Evolutionary conservation across 2,797 vertebrate species (phyloP), one percentile per base, ranked within the genome.

Genomic region (Gephyroberyx darwinii): DNA sequence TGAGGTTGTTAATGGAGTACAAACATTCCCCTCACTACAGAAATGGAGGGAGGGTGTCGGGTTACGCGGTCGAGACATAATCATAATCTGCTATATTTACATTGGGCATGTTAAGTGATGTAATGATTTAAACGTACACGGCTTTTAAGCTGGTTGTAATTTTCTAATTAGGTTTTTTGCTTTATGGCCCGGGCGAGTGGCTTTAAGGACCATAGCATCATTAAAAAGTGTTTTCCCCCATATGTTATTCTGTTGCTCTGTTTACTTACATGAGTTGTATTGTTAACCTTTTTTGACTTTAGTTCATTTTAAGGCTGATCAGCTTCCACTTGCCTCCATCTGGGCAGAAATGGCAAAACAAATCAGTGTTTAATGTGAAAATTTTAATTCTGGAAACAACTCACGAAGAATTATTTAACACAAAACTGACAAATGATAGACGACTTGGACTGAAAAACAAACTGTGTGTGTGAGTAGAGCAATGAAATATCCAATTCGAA

Each of bases 51-150:
- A 74, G 39, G 43, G 12, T 55, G 20, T 33, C 56, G 63, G 78
- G 58, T 30, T 61, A 63, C 19, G 35, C 41, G 9, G 37, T 62
- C 72, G 43, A 71, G 55, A 69, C 65, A 61, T 59, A 77, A 73
- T 61, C 31, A 67, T 5, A 61, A 66, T 50, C 37, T 76, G 58
- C 74, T 71, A 68, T 79, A 74, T 75, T 70, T 81, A 62, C 51
- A 64, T 26, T 52, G 63, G 31, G 3, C 17, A 52, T 55, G 20
- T 22, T 5, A 35, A 16, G 57, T 67, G 62, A 81, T 58, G 47
- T 71, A 64, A 86, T 45, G 16, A 54, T 17, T 20, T 57, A 16
- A 48, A 66, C 57, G 30, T 59, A 60, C 16, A 41, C 5, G 35
- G 19, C 14, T 41, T 69, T 64, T 8, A 41, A 51, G 19, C 43